Evolutionary conservation across 2,888 invertebrate species (phyloP), one percentile per base, ranked within the genome.

Genomic region (Dexiosoma caninum): DNA sequence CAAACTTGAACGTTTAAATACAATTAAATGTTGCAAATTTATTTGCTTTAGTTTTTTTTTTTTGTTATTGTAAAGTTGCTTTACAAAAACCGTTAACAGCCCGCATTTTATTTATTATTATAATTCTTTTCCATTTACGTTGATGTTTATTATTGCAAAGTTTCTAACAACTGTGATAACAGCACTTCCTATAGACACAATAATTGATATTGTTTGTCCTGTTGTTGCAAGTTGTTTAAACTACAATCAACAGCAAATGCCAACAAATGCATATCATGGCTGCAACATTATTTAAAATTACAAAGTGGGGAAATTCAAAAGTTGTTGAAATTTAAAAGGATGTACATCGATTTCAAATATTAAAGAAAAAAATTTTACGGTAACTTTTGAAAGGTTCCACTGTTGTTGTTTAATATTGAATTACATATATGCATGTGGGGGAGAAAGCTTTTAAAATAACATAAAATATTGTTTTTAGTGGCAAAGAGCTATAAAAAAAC

Each of bases 81-180:
- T 53, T 62, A 62, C 30, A 72, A 72, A 71, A 72, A 42, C 40
- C 21, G 21, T 72, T 71, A 51, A 62, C 30, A 60, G 42, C 7
- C 19, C 37, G 37, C 37, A 27, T 42, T 27, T 30, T 16, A 16
- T 30, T n/a, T 53, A 27, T 27, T 27, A 23, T 32, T 19, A 46
- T 53, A 30, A 12, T 27, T 53, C 3, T 46, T 37, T 35, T 14
- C 6, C 7, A 5, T 49, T 21, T n/a, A 40, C 32, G 51, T 51
- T 60, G 71, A 60, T 71, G 60, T 71, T 71, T 71, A 64, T 72
- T 74, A 66, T 66, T 74, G 64, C 64, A 70, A 64, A 77, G 62
- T 77, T 70, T 70, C 32, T n/a, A 70, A 57, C 70, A 77, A 70
- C 77, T 77, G 77, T 77, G 70, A 77, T 70, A 77, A 70, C 64